Conservation (phyloP, 1,140 invertebrate genomes). For the Mya arenaria region DNA sequence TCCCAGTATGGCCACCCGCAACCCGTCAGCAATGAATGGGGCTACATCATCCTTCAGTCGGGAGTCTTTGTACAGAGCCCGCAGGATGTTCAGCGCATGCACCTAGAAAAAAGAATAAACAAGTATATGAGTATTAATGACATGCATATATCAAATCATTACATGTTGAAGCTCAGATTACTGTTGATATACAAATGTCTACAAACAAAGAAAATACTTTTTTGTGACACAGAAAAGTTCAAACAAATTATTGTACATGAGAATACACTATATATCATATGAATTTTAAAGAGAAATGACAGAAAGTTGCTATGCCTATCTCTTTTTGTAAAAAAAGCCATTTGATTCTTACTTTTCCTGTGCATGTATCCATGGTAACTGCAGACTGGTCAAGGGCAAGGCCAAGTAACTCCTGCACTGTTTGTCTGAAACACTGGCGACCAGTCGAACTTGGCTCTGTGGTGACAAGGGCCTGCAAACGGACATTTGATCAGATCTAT, state of each 20-base stretch:
- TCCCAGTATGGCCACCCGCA: conserved; percentile 88
- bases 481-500: too few species aligned
- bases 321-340: too few species aligned
- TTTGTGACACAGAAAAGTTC: too few species aligned
- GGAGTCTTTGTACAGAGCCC: conserved; percentile 90
- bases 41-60: conserved; percentile 88
- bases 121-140: too few species aligned
- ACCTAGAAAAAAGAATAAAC: conserved; percentile 80
- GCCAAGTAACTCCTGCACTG: conserved; percentile 84
- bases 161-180: too few species aligned
- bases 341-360: conserved; percentile 29
- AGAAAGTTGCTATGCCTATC: too few species aligned
- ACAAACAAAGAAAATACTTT: too few species aligned
- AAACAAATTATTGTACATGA: too few species aligned
- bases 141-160: too few species aligned
- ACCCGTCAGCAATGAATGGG: conserved; percentile 87
- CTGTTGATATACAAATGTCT: too few species aligned
- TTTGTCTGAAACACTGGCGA: conserved; percentile 84
- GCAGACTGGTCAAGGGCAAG: conserved; percentile 74
- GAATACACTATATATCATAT: too few species aligned
- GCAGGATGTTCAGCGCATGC: conserved; percentile 93
- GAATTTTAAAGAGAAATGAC: too few species aligned
- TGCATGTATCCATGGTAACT: conserved; percentile 29
- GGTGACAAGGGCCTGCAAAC: conserved; percentile 71
- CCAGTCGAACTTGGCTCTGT: conserved; percentile 84